phyloP scores from a whole-genome alignment of 2,888 invertebrate genomes.

The Synanthedon vespiformis region DNA sequence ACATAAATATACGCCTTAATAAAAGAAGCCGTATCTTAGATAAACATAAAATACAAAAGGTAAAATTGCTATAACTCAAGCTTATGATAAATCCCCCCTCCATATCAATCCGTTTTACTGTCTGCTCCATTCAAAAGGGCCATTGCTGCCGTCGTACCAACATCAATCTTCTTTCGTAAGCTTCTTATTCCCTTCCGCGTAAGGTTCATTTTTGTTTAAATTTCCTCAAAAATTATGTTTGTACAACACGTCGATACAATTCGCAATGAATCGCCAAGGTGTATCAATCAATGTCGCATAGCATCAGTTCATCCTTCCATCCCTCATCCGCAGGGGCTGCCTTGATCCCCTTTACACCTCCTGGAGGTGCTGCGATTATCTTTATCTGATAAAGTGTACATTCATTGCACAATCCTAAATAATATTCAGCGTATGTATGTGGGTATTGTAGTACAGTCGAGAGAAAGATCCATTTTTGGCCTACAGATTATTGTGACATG shows the following conservation, averaged over 20 bases:
- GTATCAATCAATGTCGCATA: conserved; percentile 41
- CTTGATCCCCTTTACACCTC: conserved; percentile 16
- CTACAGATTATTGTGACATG: too few species aligned
- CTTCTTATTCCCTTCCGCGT: background rate
- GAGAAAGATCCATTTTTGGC: too few species aligned
- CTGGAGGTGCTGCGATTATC: conserved; percentile 14
- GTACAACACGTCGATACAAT: conserved; percentile 16
- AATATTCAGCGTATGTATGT: too few species aligned
- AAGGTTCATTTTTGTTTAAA: conserved; percentile 1
- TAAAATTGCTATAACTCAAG: conserved; percentile 3
- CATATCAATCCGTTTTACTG: conserved; percentile 20
- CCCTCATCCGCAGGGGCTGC: conserved; percentile 19
- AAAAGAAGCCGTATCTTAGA: too few species aligned
- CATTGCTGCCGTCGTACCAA: conserved; percentile 3
- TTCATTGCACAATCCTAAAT: conserved; percentile 8
- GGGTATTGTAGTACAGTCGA: too few species aligned
- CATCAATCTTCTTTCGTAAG: background rate
- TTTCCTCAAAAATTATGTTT: conserved; percentile 8
- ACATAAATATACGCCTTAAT: too few species aligned
- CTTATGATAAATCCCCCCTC: conserved; percentile 25
- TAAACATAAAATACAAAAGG: background rate
- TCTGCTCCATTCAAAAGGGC: conserved; percentile 7
- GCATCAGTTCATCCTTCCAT: conserved; percentile 20
- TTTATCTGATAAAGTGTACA: conserved; percentile 21
- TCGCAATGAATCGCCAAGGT: conserved; percentile 19